Evolutionary conservation across 2,113 vertebrate species (phyloP).

Genomic region (Empidonax alnorum): DNA sequence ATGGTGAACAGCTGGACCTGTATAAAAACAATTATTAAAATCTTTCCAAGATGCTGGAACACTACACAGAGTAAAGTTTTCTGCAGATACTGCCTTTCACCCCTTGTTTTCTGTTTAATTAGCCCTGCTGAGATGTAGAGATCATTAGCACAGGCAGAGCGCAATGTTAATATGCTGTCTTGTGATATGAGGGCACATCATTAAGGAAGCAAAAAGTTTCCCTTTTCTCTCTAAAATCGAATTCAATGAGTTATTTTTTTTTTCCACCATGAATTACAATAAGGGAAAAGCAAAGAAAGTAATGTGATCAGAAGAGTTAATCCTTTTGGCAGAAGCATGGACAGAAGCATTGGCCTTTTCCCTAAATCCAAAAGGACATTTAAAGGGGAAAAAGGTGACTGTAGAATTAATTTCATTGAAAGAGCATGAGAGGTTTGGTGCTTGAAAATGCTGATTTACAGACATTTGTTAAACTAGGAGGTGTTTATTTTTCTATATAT

Average conservation of each 20-base stretch:
- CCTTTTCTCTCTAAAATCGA: neutral
- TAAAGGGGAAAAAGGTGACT: neutral
- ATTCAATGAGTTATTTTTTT: neutral
- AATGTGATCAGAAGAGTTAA: neutral
- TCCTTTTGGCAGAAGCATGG: neutral
- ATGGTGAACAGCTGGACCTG: neutral
- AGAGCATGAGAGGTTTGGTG: neutral
- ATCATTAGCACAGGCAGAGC: neutral
- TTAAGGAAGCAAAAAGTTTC: neutral
- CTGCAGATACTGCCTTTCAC: neutral
- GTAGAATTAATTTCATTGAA: neutral
- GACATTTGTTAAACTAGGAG: neutral
- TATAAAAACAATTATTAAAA: neutral
- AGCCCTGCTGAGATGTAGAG: neutral
- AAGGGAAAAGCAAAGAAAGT: neutral
- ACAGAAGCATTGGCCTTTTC: neutral
- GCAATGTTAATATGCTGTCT: neutral
- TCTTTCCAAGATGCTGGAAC: neutral
- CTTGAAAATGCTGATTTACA: slow-evolving; percentile 12
- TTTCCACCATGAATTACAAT: neutral
- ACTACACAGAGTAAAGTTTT: neutral
- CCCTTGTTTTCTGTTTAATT: neutral
- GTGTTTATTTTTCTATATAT: slow-evolving; percentile 11
- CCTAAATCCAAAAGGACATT: neutral
- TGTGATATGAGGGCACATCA: neutral